Base-by-base conservation (phyloP, 2,797 vertebrate species). In the Poeciliopsis turneri region DNA sequence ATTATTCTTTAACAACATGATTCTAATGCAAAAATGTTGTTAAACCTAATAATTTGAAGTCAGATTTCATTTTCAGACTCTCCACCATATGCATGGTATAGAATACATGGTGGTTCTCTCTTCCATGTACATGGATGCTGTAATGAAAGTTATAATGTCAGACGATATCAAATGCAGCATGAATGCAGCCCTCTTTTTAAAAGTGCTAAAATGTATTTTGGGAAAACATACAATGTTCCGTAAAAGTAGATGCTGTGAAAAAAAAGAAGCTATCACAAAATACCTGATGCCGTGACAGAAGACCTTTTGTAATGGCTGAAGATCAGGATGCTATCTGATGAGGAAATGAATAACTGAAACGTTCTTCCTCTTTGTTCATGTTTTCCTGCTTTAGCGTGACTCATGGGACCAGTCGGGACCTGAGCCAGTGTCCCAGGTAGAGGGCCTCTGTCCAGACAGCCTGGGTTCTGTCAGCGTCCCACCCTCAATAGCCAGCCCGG, bases 371-470 rank as follows among this genome's bases (percentile, higher is more conserved):
- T 79, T 39, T 13, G 79, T 33, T 90, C 39, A 53, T 88, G 7
- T 74, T 33, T 84, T 80, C 76, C 69, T 68, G 15, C 72, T 61
- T 30, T 91, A 99, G 97, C 97, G 97, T 82, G 97, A 98, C 81
- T 93, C 97, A 0, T 98, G 97, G 97, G 97, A 99, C 77, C 96
- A 97, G 89, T 84, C 91, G 0, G 87, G 93, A 15, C 73, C 96
- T 0, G 96, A 98, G 64, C 86, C 94, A 0, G 94, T 96, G 9
- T 76, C 93, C 85, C 96, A 96, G 86, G 75, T 90, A 0, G 97
- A 98, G 0, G 46, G 88, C 2, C 51, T 94, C 0, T 96, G 96
- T 47, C 45, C 95, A 0, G 97, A 98, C 4, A 69, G 92, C 33
- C 90, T 97, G 85, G 84, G 94, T 0, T 74, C 93, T 0, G 87